Base-by-base conservation (phyloP, 2,888 invertebrate genomes). In the Amiota mariae region DNA sequence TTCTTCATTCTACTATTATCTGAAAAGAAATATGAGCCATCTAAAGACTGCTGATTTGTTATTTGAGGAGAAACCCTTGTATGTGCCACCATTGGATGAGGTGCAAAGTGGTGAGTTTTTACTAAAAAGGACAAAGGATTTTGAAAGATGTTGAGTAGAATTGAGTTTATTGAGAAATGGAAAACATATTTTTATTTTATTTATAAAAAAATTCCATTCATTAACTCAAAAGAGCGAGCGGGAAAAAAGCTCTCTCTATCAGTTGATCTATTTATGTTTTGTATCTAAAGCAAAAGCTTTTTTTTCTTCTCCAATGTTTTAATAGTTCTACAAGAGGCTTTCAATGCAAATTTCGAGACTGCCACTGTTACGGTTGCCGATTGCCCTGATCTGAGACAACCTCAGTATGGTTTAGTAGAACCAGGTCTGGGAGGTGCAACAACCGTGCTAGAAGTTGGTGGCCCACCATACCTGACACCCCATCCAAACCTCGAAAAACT, bases 331-430 rank as follows among this genome's bases (percentile, higher is more conserved):
- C 91, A 92, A 71, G 91, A 91, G 76, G 95, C 94, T 0, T 90
- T 98, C 74, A 89, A 88, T 47, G 90, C 91, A 64, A 95, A 94
- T 81, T 98, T 97, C 90, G 91, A 91, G 75, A 90, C 93, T 72
- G 95, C 94, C 47, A 87, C 88, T 49, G 96, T 96, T 2, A 92
- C 93, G 63, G 93, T 96, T 13, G 94, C 94, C 12, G 94, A 95
- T 54, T 95, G 97, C 87, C 98, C 98, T 1, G 94, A 98, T 91
- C 92, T 98, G 78, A 95, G 93, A 1, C 90, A 94, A 86, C 87
- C 93, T 18, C 97, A 97, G 0, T 98, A 94, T 88, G 92, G 93
- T 75, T 92, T 98, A 77, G 95, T 95, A 13, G 93, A 93, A 59
- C 90, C 93, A 90, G 96, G 96, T 48, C 86, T 96, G 76, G 90